Conservation (phyloP, 2,113 vertebrate species). For the Sciurus niger region DNA sequence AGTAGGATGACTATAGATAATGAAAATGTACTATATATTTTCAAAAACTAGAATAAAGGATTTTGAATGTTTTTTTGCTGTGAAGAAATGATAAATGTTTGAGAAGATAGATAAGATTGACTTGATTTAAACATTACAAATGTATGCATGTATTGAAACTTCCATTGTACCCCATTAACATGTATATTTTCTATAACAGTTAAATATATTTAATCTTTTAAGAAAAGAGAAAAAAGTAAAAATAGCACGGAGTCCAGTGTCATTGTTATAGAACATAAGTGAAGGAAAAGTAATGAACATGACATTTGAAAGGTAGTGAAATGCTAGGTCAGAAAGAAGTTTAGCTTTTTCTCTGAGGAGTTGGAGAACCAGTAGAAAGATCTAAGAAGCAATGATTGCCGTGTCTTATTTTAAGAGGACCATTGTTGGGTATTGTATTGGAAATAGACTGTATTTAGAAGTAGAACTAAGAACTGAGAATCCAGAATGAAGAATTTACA, state of each 20-base stretch:
- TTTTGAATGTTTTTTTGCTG: neutral
- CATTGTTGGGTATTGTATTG: neutral
- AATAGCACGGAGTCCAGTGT: rapidly evolving
- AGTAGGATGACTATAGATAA: neutral
- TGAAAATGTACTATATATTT: neutral
- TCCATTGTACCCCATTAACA: neutral
- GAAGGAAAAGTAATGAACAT: neutral
- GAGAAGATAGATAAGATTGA: neutral
- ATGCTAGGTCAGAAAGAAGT: too few species aligned
- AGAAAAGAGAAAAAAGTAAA: neutral
- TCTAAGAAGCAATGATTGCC: neutral
- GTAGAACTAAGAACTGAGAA: neutral
- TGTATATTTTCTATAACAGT: neutral
- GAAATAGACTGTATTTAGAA: neutral
- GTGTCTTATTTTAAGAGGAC: neutral
- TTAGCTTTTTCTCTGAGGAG: neutral
- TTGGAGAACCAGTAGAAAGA: neutral
- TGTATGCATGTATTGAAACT: neutral
- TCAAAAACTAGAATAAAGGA: neutral
- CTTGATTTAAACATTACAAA: neutral
- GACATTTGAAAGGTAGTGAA: neutral
- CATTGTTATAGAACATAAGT: neutral
- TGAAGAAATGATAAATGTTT: neutral
- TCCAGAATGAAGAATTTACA: neutral
- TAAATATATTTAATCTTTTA: neutral